Evolutionary conservation across 2,888 invertebrate species (phyloP).

Genomic region (Limnephilus marmoratus): DNA sequence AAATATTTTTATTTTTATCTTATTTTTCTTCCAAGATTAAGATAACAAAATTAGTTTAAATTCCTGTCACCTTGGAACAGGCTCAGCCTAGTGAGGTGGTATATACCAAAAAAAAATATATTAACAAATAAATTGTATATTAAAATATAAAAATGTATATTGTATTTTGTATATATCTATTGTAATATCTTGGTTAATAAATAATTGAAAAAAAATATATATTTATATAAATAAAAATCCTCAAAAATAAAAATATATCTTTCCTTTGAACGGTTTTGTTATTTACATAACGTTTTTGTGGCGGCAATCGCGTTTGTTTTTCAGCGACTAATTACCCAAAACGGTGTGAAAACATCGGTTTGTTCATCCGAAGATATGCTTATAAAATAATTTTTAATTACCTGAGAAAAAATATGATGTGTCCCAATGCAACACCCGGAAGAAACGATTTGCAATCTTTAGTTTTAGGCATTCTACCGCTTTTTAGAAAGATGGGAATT

Average conservation of each 20-base stretch:
- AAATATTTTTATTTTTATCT: no score
- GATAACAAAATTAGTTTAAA: no score
- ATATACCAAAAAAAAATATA: no score
- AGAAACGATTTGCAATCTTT: neutral
- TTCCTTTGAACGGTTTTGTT: neutral
- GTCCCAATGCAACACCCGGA: neutral
- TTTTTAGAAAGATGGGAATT: neutral
- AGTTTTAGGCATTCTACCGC: neutral
- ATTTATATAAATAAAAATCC: no score
- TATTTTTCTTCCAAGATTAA: no score
- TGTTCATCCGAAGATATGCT: neutral
- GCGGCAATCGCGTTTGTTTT: neutral
- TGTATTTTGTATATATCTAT: no score
- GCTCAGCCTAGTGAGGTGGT: no score
- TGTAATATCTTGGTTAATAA: no score
- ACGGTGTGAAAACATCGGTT: neutral
- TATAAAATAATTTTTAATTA: neutral
- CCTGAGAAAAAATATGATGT: neutral
- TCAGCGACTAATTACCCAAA: neutral
- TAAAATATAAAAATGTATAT: no score
- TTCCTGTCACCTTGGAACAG: no score
- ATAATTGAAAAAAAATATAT: no score
- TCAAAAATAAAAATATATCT: neutral
- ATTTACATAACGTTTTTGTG: neutral
- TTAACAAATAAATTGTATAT: no score